Base-by-base conservation (phyloP, 2,888 invertebrate species). In the Lasioglossum zephyrum region DNA sequence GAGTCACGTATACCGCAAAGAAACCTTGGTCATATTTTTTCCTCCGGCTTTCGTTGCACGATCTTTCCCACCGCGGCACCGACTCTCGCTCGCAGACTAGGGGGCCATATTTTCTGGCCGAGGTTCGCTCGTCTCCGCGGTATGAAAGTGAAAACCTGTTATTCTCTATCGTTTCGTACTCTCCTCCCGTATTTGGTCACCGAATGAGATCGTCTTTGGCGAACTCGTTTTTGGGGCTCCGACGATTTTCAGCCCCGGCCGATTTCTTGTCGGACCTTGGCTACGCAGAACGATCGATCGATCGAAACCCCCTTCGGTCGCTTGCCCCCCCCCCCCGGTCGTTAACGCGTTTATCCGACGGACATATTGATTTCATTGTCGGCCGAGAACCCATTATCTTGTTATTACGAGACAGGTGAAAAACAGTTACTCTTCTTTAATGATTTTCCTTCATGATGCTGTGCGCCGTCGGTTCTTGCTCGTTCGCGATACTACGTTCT, bases 91-190 rank as follows among this genome's bases (percentile, higher is more conserved):
- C 2, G 41, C 57, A 70, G 80, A 86, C 88, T 83, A 77, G 74
- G 76, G 79, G 83, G 70, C 85, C 78, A 69, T 89, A 90, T 87
- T 85, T 85, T 87, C 85, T 44, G 76, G 74, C 76, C 75, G 75
- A n/a, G 49, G 66, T 69, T 73, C 79, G 75, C 39, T 83, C 81
- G 26, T 73, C 57, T 57, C 69, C 81, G 83, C 63, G 22, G 84
- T 84, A 85, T 87, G 89, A 91, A 89, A 89, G 89, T 89, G 89
- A 89, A 91, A 91, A 91, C 91, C 91, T 83, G 91, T 91, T 91
- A 91, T 86, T 85, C 87, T 79, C 84, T 89, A 86, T 91, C 87
- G 82, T 84, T 84, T 81, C 84, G 85, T 83, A 76, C 85, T 79
- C 84, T 78, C 82, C 63, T 16, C 72, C 89, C 91, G 87, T 91